A percentile compares a stretch with the other conserved stretches of the same genome.
These are phyloP conservation scores for Cyanoramphus novaezelandiae DNA, from an alignment of 2,113 vertebrate species.

Conservation along the genomic window DNA sequence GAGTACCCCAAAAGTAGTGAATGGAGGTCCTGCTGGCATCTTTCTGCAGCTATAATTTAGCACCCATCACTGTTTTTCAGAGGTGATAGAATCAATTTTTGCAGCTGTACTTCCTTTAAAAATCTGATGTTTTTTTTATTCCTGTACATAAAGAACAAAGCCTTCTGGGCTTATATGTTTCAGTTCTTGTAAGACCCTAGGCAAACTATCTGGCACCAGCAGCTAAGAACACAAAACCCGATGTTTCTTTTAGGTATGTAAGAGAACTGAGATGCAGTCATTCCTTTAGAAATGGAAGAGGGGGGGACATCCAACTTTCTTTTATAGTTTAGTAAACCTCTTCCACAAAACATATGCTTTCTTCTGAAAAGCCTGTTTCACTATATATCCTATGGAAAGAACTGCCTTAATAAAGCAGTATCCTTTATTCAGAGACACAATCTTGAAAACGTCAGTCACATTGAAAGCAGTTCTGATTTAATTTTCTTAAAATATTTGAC, in stretches of 20 bases:
- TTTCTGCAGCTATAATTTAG: neutral
- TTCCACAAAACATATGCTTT: neutral
- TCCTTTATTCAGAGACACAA: neutral
- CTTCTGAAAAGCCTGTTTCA: neutral
- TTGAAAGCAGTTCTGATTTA: neutral
- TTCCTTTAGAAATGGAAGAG: neutral
- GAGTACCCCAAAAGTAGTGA: neutral
- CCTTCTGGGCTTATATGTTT: neutral
- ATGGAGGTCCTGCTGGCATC: accelerated
- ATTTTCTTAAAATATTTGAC: neutral
- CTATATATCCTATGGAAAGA: neutral
- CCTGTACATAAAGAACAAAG: neutral
- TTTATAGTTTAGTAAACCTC: neutral
- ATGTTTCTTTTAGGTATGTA: neutral
- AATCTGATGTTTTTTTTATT: neutral
- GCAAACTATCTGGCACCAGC: neutral
- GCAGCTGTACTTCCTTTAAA: neutral
- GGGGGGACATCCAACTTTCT: neutral
- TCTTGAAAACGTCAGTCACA: neutral
- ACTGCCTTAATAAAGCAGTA: neutral
- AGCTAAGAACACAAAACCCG: neutral
- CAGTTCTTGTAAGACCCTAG: neutral
- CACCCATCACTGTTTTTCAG: neutral
- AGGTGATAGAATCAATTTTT: neutral
- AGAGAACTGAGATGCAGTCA: neutral